These are phyloP conservation scores for Drosophila paramelanica DNA, from an alignment of 2,888 invertebrate genomes.

Conservation along the genomic window DNA sequence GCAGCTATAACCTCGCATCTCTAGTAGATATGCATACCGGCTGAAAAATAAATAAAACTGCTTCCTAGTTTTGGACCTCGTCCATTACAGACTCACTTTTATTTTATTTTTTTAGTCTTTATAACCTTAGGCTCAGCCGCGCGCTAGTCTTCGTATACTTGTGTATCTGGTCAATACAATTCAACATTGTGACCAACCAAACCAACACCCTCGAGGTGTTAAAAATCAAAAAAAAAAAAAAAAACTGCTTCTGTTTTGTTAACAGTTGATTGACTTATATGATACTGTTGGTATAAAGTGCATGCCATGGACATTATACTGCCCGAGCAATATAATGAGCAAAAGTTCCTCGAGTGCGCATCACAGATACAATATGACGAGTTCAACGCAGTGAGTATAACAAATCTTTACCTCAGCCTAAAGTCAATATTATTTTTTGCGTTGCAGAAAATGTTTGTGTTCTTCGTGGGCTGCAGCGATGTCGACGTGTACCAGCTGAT, in stretches of 20 bases:
- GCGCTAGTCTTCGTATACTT: too few species aligned
- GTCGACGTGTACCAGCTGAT: slow-evolving; percentile 75
- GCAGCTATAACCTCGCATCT: slow-evolving; percentile 11
- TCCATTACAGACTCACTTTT: too few species aligned
- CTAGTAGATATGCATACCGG: slow-evolving; percentile 32
- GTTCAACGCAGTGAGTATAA: slow-evolving; percentile 70
- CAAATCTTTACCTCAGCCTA: background rate
- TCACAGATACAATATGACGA: slow-evolving; percentile 75
- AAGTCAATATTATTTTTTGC: slow-evolving; percentile 1
- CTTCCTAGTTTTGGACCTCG: too few species aligned
- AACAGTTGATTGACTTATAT: background rate
- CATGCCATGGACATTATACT: slow-evolving; percentile 74
- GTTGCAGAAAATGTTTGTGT: slow-evolving; percentile 71
- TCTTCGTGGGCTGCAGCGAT: slow-evolving; percentile 64
- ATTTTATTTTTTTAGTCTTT: too few species aligned
- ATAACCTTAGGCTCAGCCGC: too few species aligned
- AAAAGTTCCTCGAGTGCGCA: slow-evolving; percentile 68
- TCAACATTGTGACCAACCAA: too few species aligned
- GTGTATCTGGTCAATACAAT: too few species aligned
- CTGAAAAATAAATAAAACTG: slow-evolving; percentile 15
- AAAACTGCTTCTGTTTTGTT: slow-evolving; percentile 1
- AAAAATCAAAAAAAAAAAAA: slow-evolving; percentile 16
- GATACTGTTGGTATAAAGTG: slow-evolving; percentile 3
- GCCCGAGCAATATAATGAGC: slow-evolving; percentile 63
- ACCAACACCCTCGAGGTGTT: too few species aligned